Evolutionary conservation across 1,140 invertebrate species (phyloP), one percentile per base, ranked within the genome.

Genomic region (Aphidius gifuensis): DNA sequence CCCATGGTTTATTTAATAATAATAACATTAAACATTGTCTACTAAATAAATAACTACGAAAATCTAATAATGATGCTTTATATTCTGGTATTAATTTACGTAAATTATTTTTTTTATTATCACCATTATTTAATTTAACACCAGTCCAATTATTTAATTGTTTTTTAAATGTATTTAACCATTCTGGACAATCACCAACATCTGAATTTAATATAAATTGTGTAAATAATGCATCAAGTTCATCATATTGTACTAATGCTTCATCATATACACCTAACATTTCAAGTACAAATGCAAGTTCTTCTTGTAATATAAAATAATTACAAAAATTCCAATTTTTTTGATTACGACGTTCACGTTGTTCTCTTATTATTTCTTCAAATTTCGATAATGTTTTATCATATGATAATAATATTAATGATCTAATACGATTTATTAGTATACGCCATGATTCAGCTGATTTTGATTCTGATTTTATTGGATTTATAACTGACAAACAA

Each of bases 261-360:
- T 98, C 96, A 70, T 97, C 94, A 77, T 92, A 89, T 54, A 98
- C 82, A 61, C 93, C 93, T 64, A 99, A 80, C 88, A 96, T 96
- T 85, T 97, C 92, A 68, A 97, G 86, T 62, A 95, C 92, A 83
- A 97, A 93, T 56, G 94, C 96, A 67, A 98, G 83, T 84, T 98
- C 93, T 82, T 98, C 96, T 89, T 94, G 92, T 66, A 97, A 82
- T 68, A 94, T 85, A 83, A 97, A 97, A 83, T 98, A 99, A 74
- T 91, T 87, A 76, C 90, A 92, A 82, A 97, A 98, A 80, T 91
- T 92, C 96, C 96, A 99, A 39, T 89, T 90, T 32, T 86, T 83
- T 74, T 96, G 90, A 82, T 94, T 97, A 64, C 96, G 83, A 69
- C 87, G 90, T 79, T 98, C 96, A 58, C 96, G 84, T 70, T 95